phyloP scores from a whole-genome alignment of 2,113 vertebrate genomes.

The Zootoca vivipara region DNA sequence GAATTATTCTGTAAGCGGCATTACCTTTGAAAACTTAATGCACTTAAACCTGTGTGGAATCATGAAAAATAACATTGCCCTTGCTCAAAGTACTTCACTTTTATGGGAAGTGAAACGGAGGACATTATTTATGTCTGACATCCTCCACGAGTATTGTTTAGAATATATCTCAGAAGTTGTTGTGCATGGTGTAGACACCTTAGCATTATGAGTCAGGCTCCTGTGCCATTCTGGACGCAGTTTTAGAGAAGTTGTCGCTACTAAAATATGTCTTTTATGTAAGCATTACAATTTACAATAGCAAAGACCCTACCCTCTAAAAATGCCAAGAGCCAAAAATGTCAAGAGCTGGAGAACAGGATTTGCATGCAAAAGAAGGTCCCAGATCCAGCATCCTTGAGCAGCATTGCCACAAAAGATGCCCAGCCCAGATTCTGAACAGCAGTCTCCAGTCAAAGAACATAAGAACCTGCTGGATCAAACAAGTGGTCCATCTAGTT shows the following conservation, averaged over 20 bases:
- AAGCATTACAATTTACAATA: background rate
- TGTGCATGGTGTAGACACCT: background rate
- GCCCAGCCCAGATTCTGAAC: no score
- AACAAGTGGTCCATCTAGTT: no score
- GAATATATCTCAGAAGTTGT: background rate
- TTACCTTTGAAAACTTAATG: slow-evolving; percentile 3
- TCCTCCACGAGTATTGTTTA: background rate
- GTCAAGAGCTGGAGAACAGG: background rate
- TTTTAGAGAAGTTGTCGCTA: background rate
- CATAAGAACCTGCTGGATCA: no score
- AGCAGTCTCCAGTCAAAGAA: no score
- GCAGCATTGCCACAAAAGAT: no score
- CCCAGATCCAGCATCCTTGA: no score
- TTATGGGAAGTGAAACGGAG: slow-evolving; percentile 10
- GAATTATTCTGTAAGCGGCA: slow-evolving; percentile 18
- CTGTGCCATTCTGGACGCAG: background rate
- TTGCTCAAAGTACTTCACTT: slow-evolving; percentile 23
- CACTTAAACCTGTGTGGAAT: slow-evolving; percentile 12
- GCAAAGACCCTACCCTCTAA: background rate
- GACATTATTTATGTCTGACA: slow-evolving; percentile 9
- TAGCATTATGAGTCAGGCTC: background rate
- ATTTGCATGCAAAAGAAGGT: no score
- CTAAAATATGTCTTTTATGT: background rate
- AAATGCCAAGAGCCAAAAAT: background rate
- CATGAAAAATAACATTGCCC: slow-evolving; percentile 28